These are phyloP conservation scores for Sitta carolinensis DNA, from an alignment of 2,797 vertebrate genomes.

Conservation along the genomic window DNA sequence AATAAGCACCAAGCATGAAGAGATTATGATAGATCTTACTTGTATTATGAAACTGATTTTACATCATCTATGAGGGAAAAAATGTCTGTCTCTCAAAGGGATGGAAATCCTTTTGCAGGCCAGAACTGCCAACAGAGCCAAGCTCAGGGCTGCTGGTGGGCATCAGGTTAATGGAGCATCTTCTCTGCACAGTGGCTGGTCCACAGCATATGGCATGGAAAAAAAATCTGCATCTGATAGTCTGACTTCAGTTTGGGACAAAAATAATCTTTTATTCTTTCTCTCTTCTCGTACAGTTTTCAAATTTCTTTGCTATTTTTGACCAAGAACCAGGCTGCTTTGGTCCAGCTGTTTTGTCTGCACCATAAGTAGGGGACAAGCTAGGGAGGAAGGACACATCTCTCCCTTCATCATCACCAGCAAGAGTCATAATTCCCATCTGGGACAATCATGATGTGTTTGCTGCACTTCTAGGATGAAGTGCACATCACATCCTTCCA, in stretches of 20 bases:
- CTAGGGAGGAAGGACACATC: neutral
- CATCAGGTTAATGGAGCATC: neutral
- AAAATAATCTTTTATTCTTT: neutral
- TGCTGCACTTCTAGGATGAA: neutral
- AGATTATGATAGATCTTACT: constrained; percentile 75
- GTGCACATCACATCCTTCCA: neutral
- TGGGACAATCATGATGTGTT: neutral
- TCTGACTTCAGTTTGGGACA: neutral
- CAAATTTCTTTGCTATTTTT: neutral
- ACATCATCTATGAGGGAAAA: constrained; percentile 47
- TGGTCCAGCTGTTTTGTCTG: neutral
- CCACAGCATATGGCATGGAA: neutral
- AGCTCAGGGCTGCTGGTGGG: neutral
- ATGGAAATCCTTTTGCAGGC: constrained; percentile 23
- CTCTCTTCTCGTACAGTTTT: neutral
- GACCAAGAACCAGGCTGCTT: neutral
- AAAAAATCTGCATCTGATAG: neutral
- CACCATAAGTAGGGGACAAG: neutral
- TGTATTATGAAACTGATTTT: constrained; percentile 74
- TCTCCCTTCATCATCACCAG: neutral
- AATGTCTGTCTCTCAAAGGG: constrained; percentile 35
- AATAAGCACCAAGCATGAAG: constrained; percentile 57
- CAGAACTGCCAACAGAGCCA: neutral
- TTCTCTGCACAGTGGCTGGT: neutral
- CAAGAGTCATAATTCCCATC: neutral